Conservation (phyloP, 2,888 invertebrate genomes). For the Aporophyla lueneburgensis region DNA sequence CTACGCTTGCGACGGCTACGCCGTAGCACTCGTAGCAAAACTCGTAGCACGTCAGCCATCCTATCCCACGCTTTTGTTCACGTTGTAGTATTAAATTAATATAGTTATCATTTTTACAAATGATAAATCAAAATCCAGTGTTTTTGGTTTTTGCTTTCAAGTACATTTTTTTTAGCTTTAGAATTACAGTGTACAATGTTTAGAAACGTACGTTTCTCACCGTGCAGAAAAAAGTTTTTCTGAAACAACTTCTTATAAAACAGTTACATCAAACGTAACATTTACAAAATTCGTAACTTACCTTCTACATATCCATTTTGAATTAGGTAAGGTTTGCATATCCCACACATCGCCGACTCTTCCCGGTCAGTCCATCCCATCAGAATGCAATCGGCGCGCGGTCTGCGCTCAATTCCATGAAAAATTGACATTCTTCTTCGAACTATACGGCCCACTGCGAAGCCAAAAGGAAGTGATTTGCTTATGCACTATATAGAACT, state of each 20-base stretch:
- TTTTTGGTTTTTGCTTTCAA: background rate
- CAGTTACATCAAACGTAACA: too few species aligned
- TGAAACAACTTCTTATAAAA: too few species aligned
- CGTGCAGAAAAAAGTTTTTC: background rate
- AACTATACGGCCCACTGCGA: conserved; percentile 28
- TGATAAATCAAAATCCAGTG: background rate
- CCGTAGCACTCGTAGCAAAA: conserved; percentile 32
- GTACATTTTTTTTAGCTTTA: too few species aligned
- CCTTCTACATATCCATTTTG: background rate
- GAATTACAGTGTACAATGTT: too few species aligned
- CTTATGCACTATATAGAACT: conserved; percentile 20
- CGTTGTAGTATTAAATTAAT: background rate
- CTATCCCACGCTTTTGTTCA: background rate
- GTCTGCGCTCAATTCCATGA: conserved; percentile 33
- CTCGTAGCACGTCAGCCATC: too few species aligned
- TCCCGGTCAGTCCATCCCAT: conserved; percentile 52
- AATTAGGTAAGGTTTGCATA: conserved; percentile 33
- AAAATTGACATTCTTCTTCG: conserved; percentile 57
- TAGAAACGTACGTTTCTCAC: too few species aligned
- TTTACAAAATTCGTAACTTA: background rate
- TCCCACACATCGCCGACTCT: conserved; percentile 28
- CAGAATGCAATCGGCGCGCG: conserved; percentile 54
- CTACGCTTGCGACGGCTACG: conserved; percentile 15
- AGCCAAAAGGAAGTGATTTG: conserved; percentile 37
- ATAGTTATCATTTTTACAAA: background rate